Evolutionary conservation across 2,113 vertebrate genomes (phyloP).

Genomic region (Pollimyrus isidori): DNA sequence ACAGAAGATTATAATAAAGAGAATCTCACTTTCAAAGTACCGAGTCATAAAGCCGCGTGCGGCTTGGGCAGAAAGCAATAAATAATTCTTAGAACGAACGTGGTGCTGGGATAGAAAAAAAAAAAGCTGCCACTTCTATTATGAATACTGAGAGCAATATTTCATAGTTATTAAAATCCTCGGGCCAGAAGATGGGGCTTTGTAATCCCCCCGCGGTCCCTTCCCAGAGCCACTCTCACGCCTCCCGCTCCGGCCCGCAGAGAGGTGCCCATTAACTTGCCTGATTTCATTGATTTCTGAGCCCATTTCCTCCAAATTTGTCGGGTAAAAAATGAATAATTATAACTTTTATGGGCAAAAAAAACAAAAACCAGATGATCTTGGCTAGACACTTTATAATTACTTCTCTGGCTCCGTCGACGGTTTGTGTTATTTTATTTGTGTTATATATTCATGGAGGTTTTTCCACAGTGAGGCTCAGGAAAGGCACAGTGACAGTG

Average conservation of each 20-base stretch:
- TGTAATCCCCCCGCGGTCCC: background rate
- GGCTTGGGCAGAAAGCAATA: background rate
- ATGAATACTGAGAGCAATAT: conserved; percentile 22
- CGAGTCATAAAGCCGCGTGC: background rate
- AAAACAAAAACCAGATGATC: background rate
- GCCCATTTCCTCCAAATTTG: background rate
- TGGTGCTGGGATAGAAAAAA: background rate
- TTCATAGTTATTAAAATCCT: conserved; percentile 28
- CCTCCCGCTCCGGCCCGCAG: background rate
- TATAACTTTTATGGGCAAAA: too few relatives aligned
- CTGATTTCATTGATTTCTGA: background rate
- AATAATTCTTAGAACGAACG: conserved; percentile 19
- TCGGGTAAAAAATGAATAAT: conserved; percentile 7
- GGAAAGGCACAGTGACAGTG: background rate
- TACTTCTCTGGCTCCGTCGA: background rate
- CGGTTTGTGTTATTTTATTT: background rate
- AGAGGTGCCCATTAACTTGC: background rate
- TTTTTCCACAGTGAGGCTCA: background rate
- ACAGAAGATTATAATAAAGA: background rate
- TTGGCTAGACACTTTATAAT: background rate
- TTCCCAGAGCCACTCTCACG: background rate
- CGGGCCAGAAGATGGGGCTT: background rate
- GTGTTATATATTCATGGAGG: background rate
- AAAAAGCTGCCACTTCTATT: conserved; percentile 20
- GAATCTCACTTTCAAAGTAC: conserved; percentile 14